phyloP scores from a whole-genome alignment of 1,140 invertebrate species.

The Orussus abietinus region DNA sequence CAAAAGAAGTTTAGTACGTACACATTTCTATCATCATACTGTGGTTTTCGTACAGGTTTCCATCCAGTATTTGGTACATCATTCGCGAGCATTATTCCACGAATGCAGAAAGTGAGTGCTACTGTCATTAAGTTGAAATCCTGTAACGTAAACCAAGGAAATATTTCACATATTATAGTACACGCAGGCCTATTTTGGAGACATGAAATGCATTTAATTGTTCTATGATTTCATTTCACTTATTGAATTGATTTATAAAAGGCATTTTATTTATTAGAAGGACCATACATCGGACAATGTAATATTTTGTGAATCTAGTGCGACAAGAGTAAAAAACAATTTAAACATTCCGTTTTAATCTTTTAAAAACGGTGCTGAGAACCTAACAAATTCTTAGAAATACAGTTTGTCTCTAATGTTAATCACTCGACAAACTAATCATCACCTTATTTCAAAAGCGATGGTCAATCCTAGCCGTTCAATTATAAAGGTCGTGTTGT shows the following conservation, averaged over 20 bases:
- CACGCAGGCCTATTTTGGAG: slow-evolving; percentile 4
- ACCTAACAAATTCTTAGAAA: too few species aligned
- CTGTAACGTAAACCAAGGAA: slow-evolving; percentile 24
- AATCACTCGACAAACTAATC: too few species aligned
- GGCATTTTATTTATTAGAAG: slow-evolving; percentile 3
- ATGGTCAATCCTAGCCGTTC: too few species aligned
- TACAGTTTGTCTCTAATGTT: too few species aligned
- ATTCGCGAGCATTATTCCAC: slow-evolving; percentile 69
- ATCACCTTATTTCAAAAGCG: too few species aligned
- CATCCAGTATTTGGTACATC: slow-evolving; percentile 63
- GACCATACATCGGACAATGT: too few species aligned
- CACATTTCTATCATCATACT: slow-evolving; percentile 35
- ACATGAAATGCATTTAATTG: background rate
- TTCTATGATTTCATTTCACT: background rate
- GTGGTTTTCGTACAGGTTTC: slow-evolving; percentile 67
- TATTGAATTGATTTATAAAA: slow-evolving; percentile 10
- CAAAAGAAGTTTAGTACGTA: slow-evolving; percentile 23
- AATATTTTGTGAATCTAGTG: too few species aligned
- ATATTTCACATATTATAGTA: slow-evolving; percentile 7
- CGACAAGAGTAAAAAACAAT: too few species aligned
- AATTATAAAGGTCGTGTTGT: too few species aligned
- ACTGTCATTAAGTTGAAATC: slow-evolving; percentile 40
- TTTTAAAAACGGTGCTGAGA: too few species aligned
- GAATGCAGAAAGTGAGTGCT: slow-evolving; percentile 52
- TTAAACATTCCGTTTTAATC: too few species aligned